phyloP scores from a whole-genome alignment of 1,140 invertebrate species.

The Brachionus sp. region DNA sequence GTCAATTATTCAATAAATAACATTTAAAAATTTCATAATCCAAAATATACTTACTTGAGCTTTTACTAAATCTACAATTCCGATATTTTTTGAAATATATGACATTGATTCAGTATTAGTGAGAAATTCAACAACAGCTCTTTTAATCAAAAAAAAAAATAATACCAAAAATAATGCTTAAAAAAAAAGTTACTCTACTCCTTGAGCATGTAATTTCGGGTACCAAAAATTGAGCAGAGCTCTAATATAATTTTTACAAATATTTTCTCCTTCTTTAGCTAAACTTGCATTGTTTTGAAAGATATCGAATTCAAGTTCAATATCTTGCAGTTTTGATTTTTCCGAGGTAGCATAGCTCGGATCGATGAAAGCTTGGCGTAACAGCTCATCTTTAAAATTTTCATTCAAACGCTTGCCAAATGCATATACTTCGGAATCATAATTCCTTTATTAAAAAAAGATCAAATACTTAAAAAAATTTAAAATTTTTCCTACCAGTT shows the following conservation, averaged over 20 bases:
- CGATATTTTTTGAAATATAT: conserved; percentile 70
- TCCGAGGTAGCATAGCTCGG: conserved; percentile 62
- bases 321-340: conserved; percentile 66
- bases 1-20: conserved; percentile 48
- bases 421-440: conserved; percentile 78
- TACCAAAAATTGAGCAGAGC: conserved; percentile 65
- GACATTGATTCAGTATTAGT: conserved; percentile 67
- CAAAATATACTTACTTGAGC: conserved; percentile 62
- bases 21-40: background rate
- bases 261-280: conserved; percentile 61
- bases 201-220: conserved; percentile 71
- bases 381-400: conserved; percentile 68
- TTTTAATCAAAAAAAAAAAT: conserved; percentile 51
- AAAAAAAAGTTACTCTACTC: conserved; percentile 60
- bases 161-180: background rate
- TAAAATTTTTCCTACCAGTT: conserved; percentile 50
- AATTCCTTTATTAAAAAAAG: conserved; percentile 66
- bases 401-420: conserved; percentile 81
- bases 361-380: conserved; percentile 75
- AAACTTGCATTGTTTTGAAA: conserved; percentile 69
- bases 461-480: background rate
- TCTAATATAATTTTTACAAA: conserved; percentile 64
- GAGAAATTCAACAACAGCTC: conserved; percentile 67
- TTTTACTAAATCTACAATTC: conserved; percentile 76
- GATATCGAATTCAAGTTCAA: conserved; percentile 63